Evolutionary conservation across 2,797 vertebrate genomes (phyloP).

Genomic region (Ptychobarbus kaznakovi): DNA sequence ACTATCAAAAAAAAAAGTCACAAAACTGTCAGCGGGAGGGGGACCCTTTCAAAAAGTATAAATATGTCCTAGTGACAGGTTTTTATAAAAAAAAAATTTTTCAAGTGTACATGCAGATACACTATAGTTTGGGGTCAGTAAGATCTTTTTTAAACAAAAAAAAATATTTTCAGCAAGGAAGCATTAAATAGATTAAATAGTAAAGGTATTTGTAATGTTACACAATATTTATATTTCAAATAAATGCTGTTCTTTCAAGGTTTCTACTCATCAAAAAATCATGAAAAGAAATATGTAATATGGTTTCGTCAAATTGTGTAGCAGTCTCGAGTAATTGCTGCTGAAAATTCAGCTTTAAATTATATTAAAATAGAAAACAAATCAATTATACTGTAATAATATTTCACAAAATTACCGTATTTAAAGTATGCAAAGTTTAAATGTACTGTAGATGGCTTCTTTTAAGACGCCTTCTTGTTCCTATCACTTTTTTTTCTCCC

Average conservation of each 20-base stretch:
- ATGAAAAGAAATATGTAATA: background rate
- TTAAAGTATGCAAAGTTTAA: background rate
- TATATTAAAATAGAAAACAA: background rate
- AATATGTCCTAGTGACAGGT: too few species aligned
- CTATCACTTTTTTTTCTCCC: background rate
- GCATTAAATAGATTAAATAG: background rate
- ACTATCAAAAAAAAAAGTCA: too few species aligned
- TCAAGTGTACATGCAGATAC: background rate
- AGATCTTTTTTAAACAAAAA: background rate
- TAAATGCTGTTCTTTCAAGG: too few species aligned
- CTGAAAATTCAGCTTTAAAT: too few species aligned
- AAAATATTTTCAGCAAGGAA: background rate
- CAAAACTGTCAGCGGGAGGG: too few species aligned
- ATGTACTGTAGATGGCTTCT: background rate
- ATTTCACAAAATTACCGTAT: background rate
- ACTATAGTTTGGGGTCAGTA: background rate
- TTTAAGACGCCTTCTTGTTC: background rate
- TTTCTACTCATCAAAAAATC: too few species aligned
- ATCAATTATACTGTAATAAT: background rate
- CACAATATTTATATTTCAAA: background rate
- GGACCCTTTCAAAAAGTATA: too few species aligned
- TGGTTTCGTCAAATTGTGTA: background rate
- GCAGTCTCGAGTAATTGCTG: background rate
- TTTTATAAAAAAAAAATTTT: too few species aligned
- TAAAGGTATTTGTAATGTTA: too few species aligned